Conservation (phyloP, 1,140 invertebrate species). For the Drosophila rufa region DNA sequence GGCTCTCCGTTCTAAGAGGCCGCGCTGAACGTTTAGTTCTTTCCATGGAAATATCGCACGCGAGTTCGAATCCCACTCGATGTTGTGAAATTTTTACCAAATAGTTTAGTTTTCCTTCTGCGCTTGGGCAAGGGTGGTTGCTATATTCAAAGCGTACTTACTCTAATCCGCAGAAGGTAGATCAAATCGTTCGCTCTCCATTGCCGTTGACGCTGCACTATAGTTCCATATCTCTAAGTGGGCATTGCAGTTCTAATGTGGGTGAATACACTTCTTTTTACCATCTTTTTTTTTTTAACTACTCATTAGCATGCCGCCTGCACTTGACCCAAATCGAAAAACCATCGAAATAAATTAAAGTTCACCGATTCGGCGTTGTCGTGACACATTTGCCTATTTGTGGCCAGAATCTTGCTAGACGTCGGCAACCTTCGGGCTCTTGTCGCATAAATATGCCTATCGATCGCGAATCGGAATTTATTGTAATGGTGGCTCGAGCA, state of each 20-base stretch:
- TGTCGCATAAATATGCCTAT: constrained; percentile 52
- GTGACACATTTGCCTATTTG: constrained; percentile 67
- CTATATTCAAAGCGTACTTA: constrained; percentile 51
- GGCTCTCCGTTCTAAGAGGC: neutral
- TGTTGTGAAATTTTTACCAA: neutral
- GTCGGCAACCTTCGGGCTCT: constrained; percentile 40
- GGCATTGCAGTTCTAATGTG: constrained; percentile 69
- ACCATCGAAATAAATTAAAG: constrained; percentile 38
- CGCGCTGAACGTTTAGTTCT: neutral
- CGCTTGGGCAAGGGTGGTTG: constrained; percentile 77
- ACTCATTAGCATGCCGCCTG: constrained; percentile 50
- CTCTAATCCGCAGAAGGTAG: constrained; percentile 84
- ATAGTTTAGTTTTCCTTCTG: constrained; percentile 56
- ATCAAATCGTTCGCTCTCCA: constrained; percentile 76
- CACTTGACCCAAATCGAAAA: constrained; percentile 71
- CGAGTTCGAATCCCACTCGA: constrained; percentile 39
- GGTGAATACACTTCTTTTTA: constrained; percentile 66
- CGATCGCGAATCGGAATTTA: constrained; percentile 62
- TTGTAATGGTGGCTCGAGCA: constrained; percentile 26
- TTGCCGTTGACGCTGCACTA: constrained; percentile 79
- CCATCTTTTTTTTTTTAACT: neutral
- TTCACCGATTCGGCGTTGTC: constrained; percentile 13
- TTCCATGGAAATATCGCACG: too few species aligned
- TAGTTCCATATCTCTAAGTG: constrained; percentile 65
- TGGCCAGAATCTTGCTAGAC: constrained; percentile 35